Evolutionary conservation across 2,113 vertebrate species (phyloP).

Genomic region (Petrocephalus microphthalmus): DNA sequence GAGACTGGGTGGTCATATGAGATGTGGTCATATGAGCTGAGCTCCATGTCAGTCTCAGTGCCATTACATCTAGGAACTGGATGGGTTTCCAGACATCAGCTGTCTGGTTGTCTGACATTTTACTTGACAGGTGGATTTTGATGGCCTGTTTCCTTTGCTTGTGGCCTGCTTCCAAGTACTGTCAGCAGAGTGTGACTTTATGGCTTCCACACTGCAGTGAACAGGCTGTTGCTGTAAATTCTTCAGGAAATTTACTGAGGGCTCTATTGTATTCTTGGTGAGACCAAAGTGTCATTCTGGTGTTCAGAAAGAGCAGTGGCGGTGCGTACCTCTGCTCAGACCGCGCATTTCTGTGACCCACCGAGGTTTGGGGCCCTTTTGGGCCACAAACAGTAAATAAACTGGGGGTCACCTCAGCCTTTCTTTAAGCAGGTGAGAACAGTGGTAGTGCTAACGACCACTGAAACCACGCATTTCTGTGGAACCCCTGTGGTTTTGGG

Average conservation of each 20-base stretch:
- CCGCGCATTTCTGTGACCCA: not conserved
- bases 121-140: not conserved
- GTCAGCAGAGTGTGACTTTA: not conserved
- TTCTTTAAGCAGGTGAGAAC: too few species aligned
- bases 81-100: not conserved
- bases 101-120: not conserved
- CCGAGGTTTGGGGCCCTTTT: not conserved
- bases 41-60: not conserved
- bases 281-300: not conserved
- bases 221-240: not conserved
- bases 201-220: not conserved
- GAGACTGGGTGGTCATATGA: not conserved
- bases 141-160: not conserved
- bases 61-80: not conserved
- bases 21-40: too few species aligned
- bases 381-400: not conserved
- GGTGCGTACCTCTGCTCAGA: not conserved
- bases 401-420: not conserved
- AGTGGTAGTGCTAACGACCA: too few species aligned
- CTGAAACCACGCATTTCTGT: too few species aligned
- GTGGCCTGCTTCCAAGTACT: not conserved
- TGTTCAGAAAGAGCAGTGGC: not conserved
- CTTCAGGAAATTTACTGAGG: not conserved
- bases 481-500: not conserved
- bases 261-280: not conserved